Conservation (phyloP, 53 echinoderm and acorn worm species). For the Luidia sarsii region DNA sequence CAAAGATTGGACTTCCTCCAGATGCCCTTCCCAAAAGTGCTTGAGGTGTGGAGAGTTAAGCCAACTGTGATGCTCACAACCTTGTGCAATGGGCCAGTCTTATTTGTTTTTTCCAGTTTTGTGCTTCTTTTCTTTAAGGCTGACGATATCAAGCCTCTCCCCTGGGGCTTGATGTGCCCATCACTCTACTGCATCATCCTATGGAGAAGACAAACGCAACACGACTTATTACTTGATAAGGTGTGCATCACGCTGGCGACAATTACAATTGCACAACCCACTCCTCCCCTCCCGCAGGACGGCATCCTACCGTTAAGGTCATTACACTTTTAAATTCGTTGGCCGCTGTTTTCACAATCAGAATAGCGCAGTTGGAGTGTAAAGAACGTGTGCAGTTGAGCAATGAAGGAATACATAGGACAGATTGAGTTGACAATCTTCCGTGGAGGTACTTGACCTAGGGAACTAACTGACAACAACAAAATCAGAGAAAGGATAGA, state of each 20-base stretch:
- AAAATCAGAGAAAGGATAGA: not conserved
- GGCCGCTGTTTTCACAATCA: slow-evolving; percentile 44
- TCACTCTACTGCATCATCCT: slow-evolving; percentile 2
- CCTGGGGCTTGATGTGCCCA: not conserved
- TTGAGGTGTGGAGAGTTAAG: not conserved
- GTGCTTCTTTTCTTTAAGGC: slow-evolving; percentile 24
- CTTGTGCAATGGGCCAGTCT: slow-evolving; percentile 31
- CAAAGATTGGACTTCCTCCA: no score
- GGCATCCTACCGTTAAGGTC: slow-evolving; percentile 21
- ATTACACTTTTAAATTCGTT: slow-evolving; percentile 46
- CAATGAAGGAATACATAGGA: slow-evolving; percentile 27
- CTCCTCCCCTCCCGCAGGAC: not conserved
- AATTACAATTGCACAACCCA: slow-evolving; percentile 52
- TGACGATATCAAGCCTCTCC: not conserved
- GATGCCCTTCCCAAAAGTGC: not conserved
- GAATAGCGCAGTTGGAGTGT: slow-evolving; percentile 48
- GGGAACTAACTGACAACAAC: slow-evolving; percentile 13
- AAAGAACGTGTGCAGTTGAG: slow-evolving; percentile 35
- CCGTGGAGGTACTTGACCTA: slow-evolving; percentile 49
- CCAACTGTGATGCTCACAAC: slow-evolving; percentile 1
- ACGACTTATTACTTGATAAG: slow-evolving; percentile 47
- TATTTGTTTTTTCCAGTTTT: slow-evolving; percentile 47
- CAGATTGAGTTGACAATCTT: slow-evolving; percentile 47
- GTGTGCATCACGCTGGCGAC: slow-evolving; percentile 24
- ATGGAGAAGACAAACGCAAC: slow-evolving; percentile 5